Evolutionary conservation across 2,888 invertebrate genomes (phyloP).

Genomic region (Julus scanicus): DNA sequence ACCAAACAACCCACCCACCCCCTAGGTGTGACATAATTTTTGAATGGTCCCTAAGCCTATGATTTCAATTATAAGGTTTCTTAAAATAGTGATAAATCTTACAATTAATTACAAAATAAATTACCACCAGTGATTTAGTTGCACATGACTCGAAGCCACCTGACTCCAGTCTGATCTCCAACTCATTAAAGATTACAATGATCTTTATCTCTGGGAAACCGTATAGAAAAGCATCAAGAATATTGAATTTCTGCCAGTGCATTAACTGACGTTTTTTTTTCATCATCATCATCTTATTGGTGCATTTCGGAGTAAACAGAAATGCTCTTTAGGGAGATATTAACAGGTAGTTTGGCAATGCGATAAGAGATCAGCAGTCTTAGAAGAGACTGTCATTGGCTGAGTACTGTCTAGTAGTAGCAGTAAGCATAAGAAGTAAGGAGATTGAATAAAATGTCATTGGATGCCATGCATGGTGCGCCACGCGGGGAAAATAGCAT

Average conservation of each 20-base stretch:
- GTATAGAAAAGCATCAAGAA: neutral
- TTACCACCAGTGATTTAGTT: too few relatives aligned
- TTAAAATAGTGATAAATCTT: too few relatives aligned
- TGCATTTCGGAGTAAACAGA: neutral
- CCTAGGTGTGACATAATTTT: too few relatives aligned
- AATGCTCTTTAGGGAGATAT: neutral
- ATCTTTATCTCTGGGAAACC: neutral
- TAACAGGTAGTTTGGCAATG: conserved; percentile 23
- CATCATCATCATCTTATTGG: neutral
- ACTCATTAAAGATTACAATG: neutral
- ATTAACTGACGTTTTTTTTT: neutral
- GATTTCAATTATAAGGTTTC: too few relatives aligned
- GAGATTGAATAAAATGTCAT: neutral
- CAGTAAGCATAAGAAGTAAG: neutral
- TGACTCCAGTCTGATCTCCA: too few relatives aligned
- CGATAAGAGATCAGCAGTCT: neutral
- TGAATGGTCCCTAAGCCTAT: too few relatives aligned
- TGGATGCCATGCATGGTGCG: neutral
- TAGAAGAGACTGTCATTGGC: neutral
- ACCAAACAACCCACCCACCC: too few relatives aligned
- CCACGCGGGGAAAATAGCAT: neutral
- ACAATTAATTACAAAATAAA: too few relatives aligned
- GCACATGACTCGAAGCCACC: too few relatives aligned
- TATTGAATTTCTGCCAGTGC: neutral
- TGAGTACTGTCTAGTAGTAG: neutral